Base-by-base conservation (phyloP, 2,113 vertebrate species). In the Gopherus flavomarginatus region DNA sequence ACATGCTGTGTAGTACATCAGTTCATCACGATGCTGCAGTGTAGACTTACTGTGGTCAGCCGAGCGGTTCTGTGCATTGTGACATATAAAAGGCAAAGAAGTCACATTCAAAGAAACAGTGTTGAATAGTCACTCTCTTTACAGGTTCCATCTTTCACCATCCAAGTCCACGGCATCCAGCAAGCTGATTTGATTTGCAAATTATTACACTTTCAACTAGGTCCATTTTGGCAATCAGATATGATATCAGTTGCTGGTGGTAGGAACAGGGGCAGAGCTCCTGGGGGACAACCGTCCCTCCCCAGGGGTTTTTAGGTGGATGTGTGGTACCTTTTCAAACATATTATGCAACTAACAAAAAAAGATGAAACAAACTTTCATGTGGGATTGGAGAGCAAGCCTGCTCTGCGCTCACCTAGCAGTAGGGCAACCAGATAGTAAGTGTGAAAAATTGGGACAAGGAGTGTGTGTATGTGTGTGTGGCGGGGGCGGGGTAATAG, bases 51-150 rank as follows among this genome's bases (percentile, higher is more conserved):
- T 81, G 12, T 29, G 16, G 13, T 42, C n/a, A 24, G 89, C 26
- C 38, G 47, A 31, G 21, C 75, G 31, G 4, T 26, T 85, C 53
- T 1, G 0, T 0, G 0, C n/a, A 65, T 9, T 84, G 5, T 11
- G 83, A 42, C 56, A 65, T 50, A 54, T 10, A 89, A 92, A 90
- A 93, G 52, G 9, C 26, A 96, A 86, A 83, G 29, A 29, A 69
- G 6, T 3, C 19, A 49, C 5, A 79, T 12, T 89, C 4, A 29
- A 44, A 65, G 42, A 54, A 88, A 77, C 13, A 65, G 31, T 59
- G 27, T 29, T 65, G 59, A 83, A 69, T 1, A 77, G 11, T 2
- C 11, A 82, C n/a, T 80, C 16, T 84, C 21, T 49, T 84, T 24
- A 92, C 17, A 81, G 44, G 3, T 57, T 26, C 17, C 49, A 80